phyloP scores from a whole-genome alignment of 2,113 vertebrate genomes.

The Muntiacus reevesi region DNA sequence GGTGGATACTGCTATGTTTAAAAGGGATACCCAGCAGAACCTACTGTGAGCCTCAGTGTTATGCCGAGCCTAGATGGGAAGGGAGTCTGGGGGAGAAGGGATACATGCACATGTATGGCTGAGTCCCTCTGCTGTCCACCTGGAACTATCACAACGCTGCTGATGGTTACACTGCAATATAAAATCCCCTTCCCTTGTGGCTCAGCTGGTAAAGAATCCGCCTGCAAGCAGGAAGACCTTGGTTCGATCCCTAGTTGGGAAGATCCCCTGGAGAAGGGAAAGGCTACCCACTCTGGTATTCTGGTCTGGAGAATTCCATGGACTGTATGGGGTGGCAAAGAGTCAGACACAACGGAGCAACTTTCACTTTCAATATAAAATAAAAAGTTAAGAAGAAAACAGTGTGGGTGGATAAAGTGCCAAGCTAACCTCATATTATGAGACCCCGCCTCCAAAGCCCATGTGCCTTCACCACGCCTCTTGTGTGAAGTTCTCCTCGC shows the following conservation, averaged over 20 bases:
- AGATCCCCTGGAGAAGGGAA: background rate
- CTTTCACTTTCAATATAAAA: background rate
- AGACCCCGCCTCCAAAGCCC: background rate
- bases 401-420: background rate
- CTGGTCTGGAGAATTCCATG: background rate
- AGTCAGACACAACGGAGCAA: background rate
- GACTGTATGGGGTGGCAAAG: background rate
- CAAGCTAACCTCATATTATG: too few relatives aligned
- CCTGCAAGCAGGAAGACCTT: background rate
- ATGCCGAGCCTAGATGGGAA: background rate
- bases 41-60: background rate
- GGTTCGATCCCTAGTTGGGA: background rate
- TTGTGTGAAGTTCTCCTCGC: accelerated
- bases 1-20: background rate
- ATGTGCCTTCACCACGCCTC: too few relatives aligned
- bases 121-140: background rate
- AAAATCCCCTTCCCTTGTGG: background rate
- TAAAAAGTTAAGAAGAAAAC: background rate
- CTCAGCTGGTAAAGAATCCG: background rate
- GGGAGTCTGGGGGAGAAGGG: background rate
- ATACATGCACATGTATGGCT: accelerated
- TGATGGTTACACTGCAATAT: accelerated
- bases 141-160: accelerated
- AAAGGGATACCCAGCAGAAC: background rate
- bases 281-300: background rate